Base-by-base conservation (phyloP, 2,113 vertebrate species). In the Melanerpes aurifrons region DNA sequence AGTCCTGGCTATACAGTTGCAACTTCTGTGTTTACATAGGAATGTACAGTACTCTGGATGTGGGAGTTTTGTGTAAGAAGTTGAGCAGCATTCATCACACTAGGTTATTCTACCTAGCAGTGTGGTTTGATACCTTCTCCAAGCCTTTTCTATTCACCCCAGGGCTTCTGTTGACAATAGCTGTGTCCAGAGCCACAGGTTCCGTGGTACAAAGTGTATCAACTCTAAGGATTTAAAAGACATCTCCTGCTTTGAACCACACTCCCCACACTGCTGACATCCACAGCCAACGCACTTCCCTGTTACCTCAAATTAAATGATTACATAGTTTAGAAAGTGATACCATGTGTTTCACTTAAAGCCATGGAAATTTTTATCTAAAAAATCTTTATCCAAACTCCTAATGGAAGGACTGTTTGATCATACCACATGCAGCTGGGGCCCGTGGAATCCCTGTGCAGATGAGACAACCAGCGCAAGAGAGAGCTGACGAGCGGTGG, bases 341-440 rank as follows among this genome's bases (percentile, higher is more conserved):
- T 9, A 10, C 1, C 8, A n/a, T 32, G 69, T 88, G 88, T 92
- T 75, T 87, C 85, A 70, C n/a, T 15, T 21, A 35, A 83, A 67
- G 1, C 9, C 53, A 69, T 31, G 29, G 25, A 72, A 77, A 31
- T 43, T 66, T 68, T 74, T 13, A 31, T 18, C 16, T 29, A 57
- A 15, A 57, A 57, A 53, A 1, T 3, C n/a, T n/a, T n/a, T n/a
- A n/a, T n/a, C n/a, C n/a, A 56, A 20, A 7, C 14, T 35, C 31
- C 63, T 22, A 14, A 32, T 1, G 19, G 15, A 61, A 59, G 37
- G 31, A 15, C 7, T 7, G 45, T 1, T n/a, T 1, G 26, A 58
- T 12, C 0, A 0, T 1, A 15, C 40, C 61, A 13, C 43, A 1
- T 9, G 3, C 59, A 11, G 59, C 31, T 10, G 29, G 7, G 32